Base-by-base conservation (phyloP, 2,113 vertebrate species). In the Benthochromis sp. region DNA sequence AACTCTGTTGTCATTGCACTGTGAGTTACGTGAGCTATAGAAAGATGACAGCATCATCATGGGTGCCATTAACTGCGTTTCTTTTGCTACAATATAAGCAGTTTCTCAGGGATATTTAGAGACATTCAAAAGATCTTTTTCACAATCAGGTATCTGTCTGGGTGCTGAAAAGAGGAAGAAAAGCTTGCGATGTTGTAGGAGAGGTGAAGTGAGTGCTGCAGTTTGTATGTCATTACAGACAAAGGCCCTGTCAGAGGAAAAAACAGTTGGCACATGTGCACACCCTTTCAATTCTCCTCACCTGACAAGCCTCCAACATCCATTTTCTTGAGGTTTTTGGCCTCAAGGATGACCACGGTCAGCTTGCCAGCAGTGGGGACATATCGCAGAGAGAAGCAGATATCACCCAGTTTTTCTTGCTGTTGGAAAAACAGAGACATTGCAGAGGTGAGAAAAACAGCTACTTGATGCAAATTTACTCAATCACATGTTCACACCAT, bases 311-410 rank as follows among this genome's bases (percentile, higher is more conserved):
- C 98, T 86, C 98, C 98, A 2, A 99, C 98, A 31, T 99, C 98
- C 98, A 99, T 99, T 95, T 99, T 99, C 96, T 99, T 99, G 96
- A 99, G 97, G 96, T 99, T 99, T 95, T 99, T 99, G 24, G 99
- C 99, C 95, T 99, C 99, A 71, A 99, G 97, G 89, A 99, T 96
- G 94, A 99, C 98, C 38, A 99, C 99, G 31, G 99, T 99, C 96
- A 99, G 96, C 89, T 99, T 99, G 82, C 99, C 99, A 50, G 99
- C 99, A 19, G 99, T 99, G 84, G 99, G 99, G 24, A 99, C 99
- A 0, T 99, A 99, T 78, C 99, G 97, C 85, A 99, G 97, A 14
- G 99, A 99, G 96, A 99, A 99, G 96, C 99, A 99, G 96, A 99
- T 99, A 93, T 99, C 99, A 5, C 99, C 99, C 90, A 99, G 90